Conservation (phyloP, 2,888 invertebrate genomes). For the Drosophila macrospina region DNA sequence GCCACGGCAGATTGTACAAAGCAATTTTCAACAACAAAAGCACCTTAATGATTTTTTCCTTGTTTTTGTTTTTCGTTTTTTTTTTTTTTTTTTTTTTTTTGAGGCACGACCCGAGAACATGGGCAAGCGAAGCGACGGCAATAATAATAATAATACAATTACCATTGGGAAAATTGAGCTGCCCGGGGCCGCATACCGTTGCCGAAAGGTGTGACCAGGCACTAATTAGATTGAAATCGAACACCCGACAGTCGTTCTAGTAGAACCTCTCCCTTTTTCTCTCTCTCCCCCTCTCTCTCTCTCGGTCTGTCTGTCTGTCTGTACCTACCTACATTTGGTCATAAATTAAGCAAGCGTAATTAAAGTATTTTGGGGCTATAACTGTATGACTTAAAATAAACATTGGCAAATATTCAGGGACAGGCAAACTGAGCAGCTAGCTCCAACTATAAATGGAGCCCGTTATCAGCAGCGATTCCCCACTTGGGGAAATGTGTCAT, state of each 20-base stretch:
- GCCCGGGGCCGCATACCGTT: conserved; percentile 31
- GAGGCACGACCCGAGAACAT: conserved; percentile 33
- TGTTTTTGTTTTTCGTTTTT: conserved; percentile 24
- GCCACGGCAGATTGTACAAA: conserved; percentile 37
- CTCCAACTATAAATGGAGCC: conserved; percentile 45
- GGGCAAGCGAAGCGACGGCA: conserved; percentile 26
- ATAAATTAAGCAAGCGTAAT: conserved; percentile 74
- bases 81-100: conserved; percentile 11
- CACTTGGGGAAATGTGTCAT: conserved; percentile 69
- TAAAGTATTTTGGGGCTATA: conserved; percentile 70
- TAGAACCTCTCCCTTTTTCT: conserved; percentile 2
- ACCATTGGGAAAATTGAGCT: conserved; percentile 40
- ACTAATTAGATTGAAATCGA: conserved; percentile 62
- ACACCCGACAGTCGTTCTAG: conserved; percentile 22
- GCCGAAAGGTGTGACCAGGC: conserved; percentile 60
- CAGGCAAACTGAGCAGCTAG: conserved; percentile 26
- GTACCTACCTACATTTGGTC: conserved; percentile 37
- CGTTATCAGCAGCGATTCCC: conserved; percentile 61
- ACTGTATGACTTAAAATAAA: conserved; percentile 66
- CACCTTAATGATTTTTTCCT: conserved; percentile 47
- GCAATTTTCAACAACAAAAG: conserved; percentile 49
- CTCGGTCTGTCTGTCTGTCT: not conserved
- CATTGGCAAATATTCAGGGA: conserved; percentile 63
- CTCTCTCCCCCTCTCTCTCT: not conserved
- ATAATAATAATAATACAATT: conserved; percentile 61